Evolutionary conservation across 2,113 vertebrate genomes (phyloP).

Genomic region (Albula goreensis): DNA sequence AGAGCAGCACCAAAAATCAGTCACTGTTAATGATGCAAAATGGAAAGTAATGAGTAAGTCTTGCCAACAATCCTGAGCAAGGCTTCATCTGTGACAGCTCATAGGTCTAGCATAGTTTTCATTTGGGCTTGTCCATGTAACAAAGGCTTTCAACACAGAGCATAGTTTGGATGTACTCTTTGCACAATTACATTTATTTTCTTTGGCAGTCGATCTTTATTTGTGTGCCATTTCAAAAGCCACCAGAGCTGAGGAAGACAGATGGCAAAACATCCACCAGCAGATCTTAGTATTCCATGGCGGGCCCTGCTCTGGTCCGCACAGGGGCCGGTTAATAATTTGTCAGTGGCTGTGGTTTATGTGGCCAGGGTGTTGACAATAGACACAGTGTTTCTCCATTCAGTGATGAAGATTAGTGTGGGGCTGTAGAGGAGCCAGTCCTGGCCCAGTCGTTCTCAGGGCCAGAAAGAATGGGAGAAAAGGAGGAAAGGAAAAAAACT

Average conservation of each 20-base stretch:
- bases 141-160: background rate
- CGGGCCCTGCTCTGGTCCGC: background rate
- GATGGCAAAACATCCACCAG: background rate
- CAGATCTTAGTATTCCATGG: slow-evolving; percentile 21
- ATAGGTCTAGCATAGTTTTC: too few species aligned
- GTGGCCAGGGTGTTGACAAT: slow-evolving; percentile 24
- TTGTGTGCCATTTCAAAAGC: background rate
- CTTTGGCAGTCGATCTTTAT: background rate
- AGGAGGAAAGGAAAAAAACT: background rate
- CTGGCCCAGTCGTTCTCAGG: slow-evolving; percentile 20
- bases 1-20: background rate
- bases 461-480: slow-evolving; percentile 4
- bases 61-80: background rate
- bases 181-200: background rate
- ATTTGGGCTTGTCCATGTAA: too few species aligned
- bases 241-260: background rate
- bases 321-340: slow-evolving; percentile 28
- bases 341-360: slow-evolving; percentile 29
- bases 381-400: slow-evolving; percentile 26
- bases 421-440: slow-evolving; percentile 25
- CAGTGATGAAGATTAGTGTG: slow-evolving; percentile 37
- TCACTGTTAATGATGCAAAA: background rate
- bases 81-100: background rate
- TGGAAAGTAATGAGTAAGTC: background rate
- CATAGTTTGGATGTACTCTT: background rate